These are phyloP conservation scores for Brachyistius frenatus DNA, from an alignment of 2,113 vertebrate species.

Conservation along the genomic window DNA sequence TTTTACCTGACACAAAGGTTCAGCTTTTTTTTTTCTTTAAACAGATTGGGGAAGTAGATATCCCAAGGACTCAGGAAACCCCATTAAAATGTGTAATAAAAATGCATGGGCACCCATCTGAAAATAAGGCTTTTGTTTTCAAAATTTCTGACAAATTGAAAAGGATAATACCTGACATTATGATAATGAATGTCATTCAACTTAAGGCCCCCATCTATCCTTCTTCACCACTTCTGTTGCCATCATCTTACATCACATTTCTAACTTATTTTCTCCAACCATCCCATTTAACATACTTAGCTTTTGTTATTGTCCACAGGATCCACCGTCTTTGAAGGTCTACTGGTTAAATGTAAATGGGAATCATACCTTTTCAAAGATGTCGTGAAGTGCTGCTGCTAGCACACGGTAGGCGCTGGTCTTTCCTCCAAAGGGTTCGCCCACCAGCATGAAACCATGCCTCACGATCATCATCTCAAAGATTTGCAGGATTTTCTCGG, in stretches of 20 bases:
- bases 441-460: constrained; percentile 95
- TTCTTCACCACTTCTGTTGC: constrained; percentile 1
- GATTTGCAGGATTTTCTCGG: constrained; percentile 93
- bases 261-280: not conserved
- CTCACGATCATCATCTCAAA: constrained; percentile 95
- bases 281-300: not conserved
- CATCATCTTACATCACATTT: not conserved
- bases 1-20: constrained; percentile 40
- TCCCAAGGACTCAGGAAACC: constrained; percentile 10
- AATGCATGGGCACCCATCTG: constrained; percentile 36
- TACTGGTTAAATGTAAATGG: not conserved
- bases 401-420: constrained; percentile 90
- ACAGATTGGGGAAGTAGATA: constrained; percentile 21
- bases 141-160: constrained; percentile 16
- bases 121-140: constrained; percentile 8
- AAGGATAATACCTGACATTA: constrained; percentile 19
- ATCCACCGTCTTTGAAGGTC: not conserved
- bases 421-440: constrained; percentile 93
- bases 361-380: constrained; percentile 86
- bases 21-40: constrained; percentile 15
- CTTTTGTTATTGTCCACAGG: not conserved
- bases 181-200: constrained; percentile 12
- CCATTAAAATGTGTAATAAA: constrained; percentile 24
- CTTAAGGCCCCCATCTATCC: not conserved
- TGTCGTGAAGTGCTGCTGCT: constrained; percentile 86